Percentiles rank a stretch among this genome's conserved stretches.
Conservation (phyloP, 1,140 invertebrate species). For the Colletes gigas region DNA sequence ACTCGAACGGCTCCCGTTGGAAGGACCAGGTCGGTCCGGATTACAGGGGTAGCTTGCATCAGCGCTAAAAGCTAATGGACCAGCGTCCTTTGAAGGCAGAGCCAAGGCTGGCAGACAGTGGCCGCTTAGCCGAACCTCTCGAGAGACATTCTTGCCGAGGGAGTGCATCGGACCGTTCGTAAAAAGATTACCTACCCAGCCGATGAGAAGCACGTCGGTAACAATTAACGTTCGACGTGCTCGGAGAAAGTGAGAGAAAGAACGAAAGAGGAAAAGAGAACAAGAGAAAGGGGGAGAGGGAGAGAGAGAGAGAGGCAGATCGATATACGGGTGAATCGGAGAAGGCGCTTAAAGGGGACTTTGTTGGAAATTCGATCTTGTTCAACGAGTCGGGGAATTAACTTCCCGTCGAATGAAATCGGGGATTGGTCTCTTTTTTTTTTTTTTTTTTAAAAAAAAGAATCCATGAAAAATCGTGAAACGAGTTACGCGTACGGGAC, state of each 20-base stretch:
- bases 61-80: conserved; percentile 56
- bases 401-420: conserved; percentile 5
- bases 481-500: background rate
- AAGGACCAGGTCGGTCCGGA: conserved; percentile 6
- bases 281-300: background rate
- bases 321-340: conserved; percentile 2
- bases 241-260: background rate
- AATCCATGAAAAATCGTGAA: background rate
- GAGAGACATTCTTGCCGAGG: conserved; percentile 11
- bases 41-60: conserved; percentile 41
- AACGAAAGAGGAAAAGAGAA: background rate
- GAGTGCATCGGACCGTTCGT: conserved; percentile 11
- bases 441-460: background rate
- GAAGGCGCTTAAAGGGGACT: background rate
- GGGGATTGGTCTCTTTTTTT: background rate
- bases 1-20: background rate
- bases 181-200: conserved; percentile 31
- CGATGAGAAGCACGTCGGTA: conserved; percentile 25
- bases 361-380: conserved; percentile 30
- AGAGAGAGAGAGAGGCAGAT: background rate
- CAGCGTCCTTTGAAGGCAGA: conserved; percentile 41
- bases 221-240: conserved; percentile 40
- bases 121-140: conserved; percentile 28
- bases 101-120: conserved; percentile 10
- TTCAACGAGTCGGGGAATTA: conserved; percentile 14